Conservation (phyloP, 1,140 invertebrate species). For the Zophobas atratus region DNA sequence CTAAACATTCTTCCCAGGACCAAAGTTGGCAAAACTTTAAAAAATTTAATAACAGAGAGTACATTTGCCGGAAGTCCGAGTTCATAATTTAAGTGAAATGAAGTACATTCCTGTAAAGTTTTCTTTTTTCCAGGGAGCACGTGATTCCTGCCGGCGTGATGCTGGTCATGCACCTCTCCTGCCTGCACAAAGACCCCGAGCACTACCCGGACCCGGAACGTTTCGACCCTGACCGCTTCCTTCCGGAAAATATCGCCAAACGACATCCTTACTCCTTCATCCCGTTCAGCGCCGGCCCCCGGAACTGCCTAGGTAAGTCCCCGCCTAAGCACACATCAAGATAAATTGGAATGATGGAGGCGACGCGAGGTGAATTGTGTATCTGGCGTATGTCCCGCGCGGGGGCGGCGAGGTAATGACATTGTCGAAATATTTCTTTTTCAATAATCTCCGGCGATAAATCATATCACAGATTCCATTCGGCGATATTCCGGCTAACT, state of each 20-base stretch:
- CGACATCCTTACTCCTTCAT: constrained; percentile 79
- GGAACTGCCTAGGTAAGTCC: constrained; percentile 80
- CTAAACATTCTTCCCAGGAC: no score
- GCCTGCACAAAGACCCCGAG: constrained; percentile 78
- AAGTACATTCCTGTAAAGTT: constrained; percentile 10
- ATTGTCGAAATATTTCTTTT: constrained; percentile 34
- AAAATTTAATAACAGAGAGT: no score
- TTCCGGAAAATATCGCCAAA: constrained; percentile 73
- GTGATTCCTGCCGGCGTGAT: constrained; percentile 72
- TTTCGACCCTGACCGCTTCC: constrained; percentile 86
- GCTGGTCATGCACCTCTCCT: constrained; percentile 71
- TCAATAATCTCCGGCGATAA: constrained; percentile 21
- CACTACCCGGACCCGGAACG: constrained; percentile 79
- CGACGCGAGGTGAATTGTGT: neutral
- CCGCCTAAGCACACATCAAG: neutral
- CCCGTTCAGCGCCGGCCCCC: constrained; percentile 83
- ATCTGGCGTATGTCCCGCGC: neutral
- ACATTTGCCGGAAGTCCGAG: no score
- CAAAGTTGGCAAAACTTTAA: no score
- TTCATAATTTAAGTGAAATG: neutral
- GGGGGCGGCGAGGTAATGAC: constrained; percentile 1
- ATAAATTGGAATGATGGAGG: neutral
- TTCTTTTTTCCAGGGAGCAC: constrained; percentile 64
- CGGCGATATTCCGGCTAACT: constrained; percentile 25
- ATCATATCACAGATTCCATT: constrained; percentile 25